These are phyloP conservation scores for Labeo calbasu DNA, from an alignment of 2,797 vertebrate genomes.

Conservation along the genomic window DNA sequence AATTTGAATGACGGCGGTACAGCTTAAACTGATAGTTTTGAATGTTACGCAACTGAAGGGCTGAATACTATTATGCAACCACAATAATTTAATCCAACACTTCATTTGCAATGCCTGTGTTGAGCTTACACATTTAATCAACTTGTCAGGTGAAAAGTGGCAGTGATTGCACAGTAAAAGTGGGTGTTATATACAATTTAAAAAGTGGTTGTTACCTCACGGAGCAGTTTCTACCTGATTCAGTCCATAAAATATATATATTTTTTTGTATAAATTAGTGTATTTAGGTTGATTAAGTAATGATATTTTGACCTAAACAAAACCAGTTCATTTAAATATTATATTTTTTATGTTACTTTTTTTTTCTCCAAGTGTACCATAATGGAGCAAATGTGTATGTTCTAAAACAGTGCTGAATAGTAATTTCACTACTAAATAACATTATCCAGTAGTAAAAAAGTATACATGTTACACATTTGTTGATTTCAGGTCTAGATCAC, in stretches of 20 bases:
- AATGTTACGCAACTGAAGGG: neutral
- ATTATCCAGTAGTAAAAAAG: neutral
- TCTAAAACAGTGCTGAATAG: neutral
- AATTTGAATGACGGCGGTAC: conserved; percentile 5
- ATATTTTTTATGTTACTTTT: neutral
- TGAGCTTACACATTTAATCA: neutral
- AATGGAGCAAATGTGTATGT: neutral
- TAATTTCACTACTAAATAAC: neutral
- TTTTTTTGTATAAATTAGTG: neutral
- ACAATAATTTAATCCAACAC: neutral
- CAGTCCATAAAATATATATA: neutral
- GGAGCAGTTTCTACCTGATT: neutral
- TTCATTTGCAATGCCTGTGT: neutral
- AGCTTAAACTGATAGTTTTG: neutral
- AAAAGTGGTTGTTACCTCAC: neutral
- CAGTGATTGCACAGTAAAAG: neutral
- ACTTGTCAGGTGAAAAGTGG: neutral
- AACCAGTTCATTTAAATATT: neutral
- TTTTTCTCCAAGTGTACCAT: neutral
- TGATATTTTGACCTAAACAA: neutral
- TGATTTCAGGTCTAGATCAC: too few species aligned
- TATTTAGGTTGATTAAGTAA: neutral
- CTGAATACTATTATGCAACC: neutral
- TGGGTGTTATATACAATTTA: neutral
- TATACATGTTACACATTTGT: neutral